Evolutionary conservation across 2,113 vertebrate genomes (phyloP).

Genomic region (Propithecus coquereli): DNA sequence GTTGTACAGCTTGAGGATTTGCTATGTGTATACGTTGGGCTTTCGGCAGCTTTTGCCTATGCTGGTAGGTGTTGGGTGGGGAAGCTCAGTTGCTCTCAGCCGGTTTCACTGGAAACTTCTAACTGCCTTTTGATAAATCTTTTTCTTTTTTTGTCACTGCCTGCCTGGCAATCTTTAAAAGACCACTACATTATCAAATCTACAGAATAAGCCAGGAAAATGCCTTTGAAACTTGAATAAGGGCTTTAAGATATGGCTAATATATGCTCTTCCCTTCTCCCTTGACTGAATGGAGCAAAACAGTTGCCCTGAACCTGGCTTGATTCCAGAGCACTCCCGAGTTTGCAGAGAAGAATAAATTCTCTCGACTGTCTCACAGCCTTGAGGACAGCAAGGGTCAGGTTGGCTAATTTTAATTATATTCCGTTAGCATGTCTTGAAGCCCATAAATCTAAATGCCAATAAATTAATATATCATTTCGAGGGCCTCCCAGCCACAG

Average conservation of each 20-base stretch:
- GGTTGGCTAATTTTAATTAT: constrained; percentile 70
- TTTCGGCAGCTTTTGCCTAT: neutral
- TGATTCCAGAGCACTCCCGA: neutral
- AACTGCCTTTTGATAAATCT: neutral
- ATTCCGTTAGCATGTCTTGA: constrained; percentile 50
- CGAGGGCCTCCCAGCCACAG: neutral
- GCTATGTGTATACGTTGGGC: rapidly evolving
- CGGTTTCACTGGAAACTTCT: neutral
- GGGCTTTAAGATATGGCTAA: constrained; percentile 36
- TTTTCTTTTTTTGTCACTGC: neutral
- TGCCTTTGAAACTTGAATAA: constrained; percentile 42
- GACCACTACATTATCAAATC: neutral
- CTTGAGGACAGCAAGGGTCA: constrained; percentile 58
- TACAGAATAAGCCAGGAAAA: neutral
- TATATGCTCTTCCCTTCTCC: neutral
- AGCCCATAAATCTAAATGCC: constrained; percentile 67
- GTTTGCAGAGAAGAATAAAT: constrained; percentile 47
- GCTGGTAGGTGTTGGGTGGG: neutral
- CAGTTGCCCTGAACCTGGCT: neutral
- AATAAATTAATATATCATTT: constrained; percentile 62
- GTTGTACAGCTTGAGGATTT: neutral
- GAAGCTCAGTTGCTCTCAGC: neutral
- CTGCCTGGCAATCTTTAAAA: constrained; percentile 34
- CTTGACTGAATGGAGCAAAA: constrained; percentile 12
- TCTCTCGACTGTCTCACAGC: constrained; percentile 35